phyloP scores from a whole-genome alignment of 2,888 invertebrate species.

The Eupithecia exiguata region DNA sequence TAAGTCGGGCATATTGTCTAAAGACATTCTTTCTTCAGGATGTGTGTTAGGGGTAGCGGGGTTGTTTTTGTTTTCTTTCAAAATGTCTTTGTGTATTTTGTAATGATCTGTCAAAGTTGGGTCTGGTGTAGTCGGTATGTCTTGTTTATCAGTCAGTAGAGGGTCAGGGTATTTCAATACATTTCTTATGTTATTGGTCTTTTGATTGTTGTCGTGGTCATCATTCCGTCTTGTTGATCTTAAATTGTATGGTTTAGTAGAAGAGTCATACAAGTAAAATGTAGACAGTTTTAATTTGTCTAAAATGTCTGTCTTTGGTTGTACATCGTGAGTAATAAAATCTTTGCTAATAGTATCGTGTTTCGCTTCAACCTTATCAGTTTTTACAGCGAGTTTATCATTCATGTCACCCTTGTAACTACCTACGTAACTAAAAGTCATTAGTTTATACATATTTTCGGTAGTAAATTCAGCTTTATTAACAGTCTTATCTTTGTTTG shows the following conservation, averaged over 20 bases:
- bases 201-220: conserved; percentile 55
- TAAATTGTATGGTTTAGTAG: conserved; percentile 70
- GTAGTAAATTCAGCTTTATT: conserved; percentile 60
- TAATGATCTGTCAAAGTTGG: conserved; percentile 21
- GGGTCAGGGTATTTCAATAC: conserved; percentile 27
- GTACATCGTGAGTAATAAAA: conserved; percentile 63
- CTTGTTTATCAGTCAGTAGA: conserved; percentile 21
- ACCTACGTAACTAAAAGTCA: conserved; percentile 80
- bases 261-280: conserved; percentile 73
- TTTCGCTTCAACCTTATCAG: conserved; percentile 43
- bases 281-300: conserved; percentile 69
- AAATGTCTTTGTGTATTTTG: conserved; percentile 44
- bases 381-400: conserved; percentile 40
- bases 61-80: conserved; percentile 57
- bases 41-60: conserved; percentile 53
- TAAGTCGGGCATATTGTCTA: conserved; percentile 61
- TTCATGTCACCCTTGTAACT: conserved; percentile 68
- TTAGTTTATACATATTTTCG: conserved; percentile 73
- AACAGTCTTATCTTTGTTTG: conserved; percentile 36
- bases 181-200: conserved; percentile 53
- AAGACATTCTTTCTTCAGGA: conserved; percentile 67
- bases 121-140: conserved; percentile 40
- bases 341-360: conserved; percentile 67
- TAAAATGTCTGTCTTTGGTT: conserved; percentile 46
- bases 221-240: conserved; percentile 76